Conservation (phyloP, 35 echinoderm and acorn worm genomes). For the Lytechinus pictus region DNA sequence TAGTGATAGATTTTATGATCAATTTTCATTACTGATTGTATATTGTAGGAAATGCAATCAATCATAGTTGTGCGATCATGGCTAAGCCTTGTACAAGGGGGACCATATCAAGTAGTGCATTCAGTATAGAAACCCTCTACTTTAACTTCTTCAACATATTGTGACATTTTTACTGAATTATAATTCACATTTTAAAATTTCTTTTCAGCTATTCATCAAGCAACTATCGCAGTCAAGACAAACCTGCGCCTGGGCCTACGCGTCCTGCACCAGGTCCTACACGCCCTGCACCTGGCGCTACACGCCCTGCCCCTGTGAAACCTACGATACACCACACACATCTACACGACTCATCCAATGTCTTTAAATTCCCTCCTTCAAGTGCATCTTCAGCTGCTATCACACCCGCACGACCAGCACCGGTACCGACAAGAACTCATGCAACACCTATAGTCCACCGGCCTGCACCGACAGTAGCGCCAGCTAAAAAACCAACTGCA, state of each 20-base stretch:
- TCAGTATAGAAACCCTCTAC: too few relatives aligned
- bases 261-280: neutral
- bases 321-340: slow-evolving; percentile 43
- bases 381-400: neutral
- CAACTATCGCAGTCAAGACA: slow-evolving; percentile 4
- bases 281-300: neutral
- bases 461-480: neutral
- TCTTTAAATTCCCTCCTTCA: neutral
- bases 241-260: neutral
- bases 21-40: too few relatives aligned
- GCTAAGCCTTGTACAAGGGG: too few relatives aligned
- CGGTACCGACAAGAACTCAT: neutral
- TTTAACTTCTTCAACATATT: too few relatives aligned
- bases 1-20: too few relatives aligned
- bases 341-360: slow-evolving; percentile 23
- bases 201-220: neutral
- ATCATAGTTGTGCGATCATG: too few relatives aligned
- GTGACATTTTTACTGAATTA: neutral
- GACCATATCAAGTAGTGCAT: too few relatives aligned
- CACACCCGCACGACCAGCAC: neutral
- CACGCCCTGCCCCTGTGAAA: neutral
- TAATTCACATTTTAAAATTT: neutral
- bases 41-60: too few relatives aligned
- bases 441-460: neutral
- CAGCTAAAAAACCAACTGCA: neutral